Evolutionary conservation across 2,113 vertebrate genomes (phyloP).

Genomic region (Anoplopoma fimbria): DNA sequence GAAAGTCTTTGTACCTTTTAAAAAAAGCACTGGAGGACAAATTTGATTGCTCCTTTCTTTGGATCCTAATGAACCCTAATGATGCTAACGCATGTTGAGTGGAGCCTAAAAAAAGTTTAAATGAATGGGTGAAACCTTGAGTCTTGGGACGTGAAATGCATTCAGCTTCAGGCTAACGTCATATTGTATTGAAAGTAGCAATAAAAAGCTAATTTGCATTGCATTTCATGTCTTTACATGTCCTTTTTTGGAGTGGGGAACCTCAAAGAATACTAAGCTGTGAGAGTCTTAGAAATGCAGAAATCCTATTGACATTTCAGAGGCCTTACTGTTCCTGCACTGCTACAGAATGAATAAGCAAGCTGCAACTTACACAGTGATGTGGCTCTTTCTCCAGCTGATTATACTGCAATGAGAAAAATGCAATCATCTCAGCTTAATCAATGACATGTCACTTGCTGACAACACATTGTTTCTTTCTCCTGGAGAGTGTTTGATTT

Average conservation of each 20-base stretch:
- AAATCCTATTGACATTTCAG: constrained; percentile 39
- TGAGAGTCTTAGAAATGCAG: constrained; percentile 10
- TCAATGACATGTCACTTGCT: constrained; percentile 11
- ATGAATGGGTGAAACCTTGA: constrained; percentile 4
- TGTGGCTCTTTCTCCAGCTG: constrained; percentile 1
- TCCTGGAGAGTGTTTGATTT: constrained; percentile 17
- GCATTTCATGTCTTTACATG: constrained; percentile 11
- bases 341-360: constrained; percentile 21
- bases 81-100: not conserved
- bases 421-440: constrained; percentile 35
- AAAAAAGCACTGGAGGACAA: constrained; percentile 11
- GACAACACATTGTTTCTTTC: constrained; percentile 22
- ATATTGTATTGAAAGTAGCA: constrained; percentile 8
- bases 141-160: not conserved
- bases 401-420: constrained; percentile 10
- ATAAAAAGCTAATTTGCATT: constrained; percentile 35
- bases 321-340: not conserved
- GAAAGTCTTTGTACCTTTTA: not conserved
- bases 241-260: not conserved
- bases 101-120: not conserved
- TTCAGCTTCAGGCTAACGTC: not conserved
- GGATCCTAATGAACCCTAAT: constrained; percentile 17
- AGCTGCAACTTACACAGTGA: constrained; percentile 7
- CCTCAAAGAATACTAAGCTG: constrained; percentile 5
- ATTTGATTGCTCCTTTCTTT: not conserved